Conservation (phyloP, 2,797 vertebrate species). For the Thamnophis elegans region DNA sequence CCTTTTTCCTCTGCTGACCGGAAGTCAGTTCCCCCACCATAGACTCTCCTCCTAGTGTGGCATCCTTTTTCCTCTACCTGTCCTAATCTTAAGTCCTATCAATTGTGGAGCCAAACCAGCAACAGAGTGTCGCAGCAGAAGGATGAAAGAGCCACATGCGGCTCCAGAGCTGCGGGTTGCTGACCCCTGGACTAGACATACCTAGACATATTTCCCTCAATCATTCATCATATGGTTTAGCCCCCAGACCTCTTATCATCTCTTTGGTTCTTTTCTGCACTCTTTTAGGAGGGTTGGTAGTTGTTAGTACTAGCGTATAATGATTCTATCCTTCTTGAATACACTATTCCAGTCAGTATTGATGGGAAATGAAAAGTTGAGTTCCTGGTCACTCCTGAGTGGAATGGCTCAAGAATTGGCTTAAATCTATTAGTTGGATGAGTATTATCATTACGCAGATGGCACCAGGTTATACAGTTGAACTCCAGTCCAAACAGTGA, state of each 20-base stretch:
- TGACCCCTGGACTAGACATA: neutral
- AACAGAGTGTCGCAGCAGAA: too few relatives aligned
- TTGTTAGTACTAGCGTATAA: neutral
- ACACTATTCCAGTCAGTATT: neutral
- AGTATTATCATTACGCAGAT: neutral
- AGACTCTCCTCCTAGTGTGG: too few relatives aligned
- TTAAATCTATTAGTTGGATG: neutral
- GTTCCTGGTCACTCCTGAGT: neutral
- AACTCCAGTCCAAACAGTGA: neutral
- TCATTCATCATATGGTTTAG: neutral
- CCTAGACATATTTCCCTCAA: neutral
- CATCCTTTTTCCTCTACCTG: too few relatives aligned
- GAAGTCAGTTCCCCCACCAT: too few relatives aligned
- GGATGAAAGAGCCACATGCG: too few relatives aligned
- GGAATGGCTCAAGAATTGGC: neutral
- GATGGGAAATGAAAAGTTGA: neutral
- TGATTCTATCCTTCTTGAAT: neutral
- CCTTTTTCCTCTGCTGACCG: too few relatives aligned
- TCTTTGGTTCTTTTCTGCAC: neutral
- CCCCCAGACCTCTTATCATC: neutral
- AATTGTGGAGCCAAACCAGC: too few relatives aligned
- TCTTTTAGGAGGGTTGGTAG: neutral
- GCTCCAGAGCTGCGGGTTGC: too few relatives aligned
- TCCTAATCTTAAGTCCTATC: too few relatives aligned
- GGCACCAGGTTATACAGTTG: neutral